A percentile compares a stretch with the other conserved stretches of the same genome.
Conservation (phyloP, 37 sponge, comb jelly and placozoan genomes). For the Axinella damicornis region DNA sequence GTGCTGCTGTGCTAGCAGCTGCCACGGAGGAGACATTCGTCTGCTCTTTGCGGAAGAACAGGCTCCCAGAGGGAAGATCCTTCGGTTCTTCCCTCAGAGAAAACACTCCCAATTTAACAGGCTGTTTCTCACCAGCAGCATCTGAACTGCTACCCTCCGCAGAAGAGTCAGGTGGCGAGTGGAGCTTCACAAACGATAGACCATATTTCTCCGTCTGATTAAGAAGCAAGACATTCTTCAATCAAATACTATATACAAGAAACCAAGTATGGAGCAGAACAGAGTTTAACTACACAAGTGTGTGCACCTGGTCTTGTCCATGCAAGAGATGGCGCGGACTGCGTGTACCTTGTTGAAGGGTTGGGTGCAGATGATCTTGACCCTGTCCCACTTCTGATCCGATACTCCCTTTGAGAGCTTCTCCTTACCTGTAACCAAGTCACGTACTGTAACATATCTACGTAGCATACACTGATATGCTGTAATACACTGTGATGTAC, state of each 20-base stretch:
- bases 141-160: neutral
- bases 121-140: neutral
- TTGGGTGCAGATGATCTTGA: slow-evolving; percentile 93
- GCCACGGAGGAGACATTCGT: neutral
- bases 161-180: slow-evolving; percentile 55
- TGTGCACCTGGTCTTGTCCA: no score
- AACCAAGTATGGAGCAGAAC: no score
- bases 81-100: slow-evolving; percentile 56
- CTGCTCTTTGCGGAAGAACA: slow-evolving; percentile 52
- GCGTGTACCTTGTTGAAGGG: slow-evolving; percentile 85
- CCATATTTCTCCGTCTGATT: slow-evolving; percentile 90
- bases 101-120: slow-evolving; percentile 63
- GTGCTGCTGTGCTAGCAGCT: slow-evolving; percentile 30
- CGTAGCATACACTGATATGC: no score
- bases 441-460: no score
- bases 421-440: slow-evolving; percentile 69
- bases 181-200: slow-evolving; percentile 81
- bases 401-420: slow-evolving; percentile 67
- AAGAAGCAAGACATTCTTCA: no score
- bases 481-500: no score
- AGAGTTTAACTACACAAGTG: no score
- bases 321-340: neutral
- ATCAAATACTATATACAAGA: no score
- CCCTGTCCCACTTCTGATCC: slow-evolving; percentile 90
- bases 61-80: slow-evolving; percentile 60